Conservation (phyloP, 2,888 invertebrate species). For the Euplagia quadripunctaria region DNA sequence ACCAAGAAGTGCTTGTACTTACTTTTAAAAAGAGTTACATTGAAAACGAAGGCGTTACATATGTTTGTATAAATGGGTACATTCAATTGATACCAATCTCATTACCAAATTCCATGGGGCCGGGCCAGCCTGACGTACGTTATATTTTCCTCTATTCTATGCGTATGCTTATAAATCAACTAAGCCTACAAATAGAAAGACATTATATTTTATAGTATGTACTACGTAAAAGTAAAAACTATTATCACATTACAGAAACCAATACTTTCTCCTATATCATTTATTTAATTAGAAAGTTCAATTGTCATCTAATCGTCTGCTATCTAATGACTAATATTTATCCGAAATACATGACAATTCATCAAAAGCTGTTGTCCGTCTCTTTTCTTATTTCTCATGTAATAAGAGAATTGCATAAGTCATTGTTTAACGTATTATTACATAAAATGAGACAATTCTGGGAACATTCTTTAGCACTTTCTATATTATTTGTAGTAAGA, state of each 20-base stretch:
- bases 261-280: constrained; percentile 25
- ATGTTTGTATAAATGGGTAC: too few species aligned
- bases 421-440: constrained; percentile 75
- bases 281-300: constrained; percentile 43
- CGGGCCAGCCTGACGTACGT: too few species aligned
- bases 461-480: constrained; percentile 77
- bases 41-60: too few species aligned
- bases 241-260: constrained; percentile 13
- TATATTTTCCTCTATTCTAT: too few species aligned
- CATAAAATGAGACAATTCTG: constrained; percentile 79
- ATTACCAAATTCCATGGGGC: too few species aligned
- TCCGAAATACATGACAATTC: constrained; percentile 35
- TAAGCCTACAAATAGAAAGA: not conserved
- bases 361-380: constrained; percentile 19
- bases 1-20: too few species aligned
- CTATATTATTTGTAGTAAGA: constrained; percentile 46
- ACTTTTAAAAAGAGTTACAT: too few species aligned
- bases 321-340: constrained; percentile 26
- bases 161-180: too few species aligned
- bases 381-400: constrained; percentile 57
- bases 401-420: constrained; percentile 60
- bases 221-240: not conserved
- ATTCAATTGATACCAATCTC: too few species aligned
- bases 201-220: not conserved
- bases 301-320: constrained; percentile 13